These are phyloP conservation scores for Spatulosminthurus flaviceps DNA, from an alignment of 2,888 invertebrate species.

Conservation along the genomic window DNA sequence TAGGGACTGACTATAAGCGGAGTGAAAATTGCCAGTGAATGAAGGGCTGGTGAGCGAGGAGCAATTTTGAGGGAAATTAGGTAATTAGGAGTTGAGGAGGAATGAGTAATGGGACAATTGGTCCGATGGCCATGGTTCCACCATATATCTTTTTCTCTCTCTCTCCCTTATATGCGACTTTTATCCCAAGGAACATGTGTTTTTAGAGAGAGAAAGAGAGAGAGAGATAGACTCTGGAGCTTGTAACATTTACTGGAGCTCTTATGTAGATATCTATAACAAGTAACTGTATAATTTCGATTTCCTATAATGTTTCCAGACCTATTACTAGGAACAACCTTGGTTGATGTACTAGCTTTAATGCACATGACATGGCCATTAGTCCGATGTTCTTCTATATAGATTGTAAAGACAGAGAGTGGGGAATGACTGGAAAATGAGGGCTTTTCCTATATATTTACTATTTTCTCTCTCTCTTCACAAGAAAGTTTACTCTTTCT, in stretches of 20 bases:
- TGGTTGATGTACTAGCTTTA: no score
- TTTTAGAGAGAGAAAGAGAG: not conserved
- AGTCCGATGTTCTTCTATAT: no score
- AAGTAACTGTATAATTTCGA: no score
- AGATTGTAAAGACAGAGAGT: not conserved
- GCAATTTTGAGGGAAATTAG: slow-evolving; percentile 52
- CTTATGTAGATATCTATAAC: no score
- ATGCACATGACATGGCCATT: no score
- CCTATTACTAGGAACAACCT: no score
- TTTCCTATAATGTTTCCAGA: no score
- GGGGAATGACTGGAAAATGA: slow-evolving; percentile 3
- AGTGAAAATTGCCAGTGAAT: slow-evolving; percentile 13
- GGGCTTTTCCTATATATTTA: not conserved
- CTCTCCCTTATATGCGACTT: not conserved
- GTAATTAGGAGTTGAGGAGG: slow-evolving; percentile 48
- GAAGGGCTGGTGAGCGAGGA: slow-evolving; percentile 45
- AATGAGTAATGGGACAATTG: slow-evolving; percentile 49
- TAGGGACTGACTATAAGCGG: not conserved
- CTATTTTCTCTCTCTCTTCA: not conserved
- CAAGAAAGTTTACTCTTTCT: not conserved
- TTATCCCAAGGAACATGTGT: not conserved
- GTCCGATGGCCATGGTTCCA: slow-evolving; percentile 37
- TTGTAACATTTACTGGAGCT: no score
- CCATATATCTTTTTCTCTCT: not conserved
- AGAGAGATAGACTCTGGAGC: no score